Conservation (phyloP, 2,797 vertebrate genomes). For the Gobionotothen gibberifrons region DNA sequence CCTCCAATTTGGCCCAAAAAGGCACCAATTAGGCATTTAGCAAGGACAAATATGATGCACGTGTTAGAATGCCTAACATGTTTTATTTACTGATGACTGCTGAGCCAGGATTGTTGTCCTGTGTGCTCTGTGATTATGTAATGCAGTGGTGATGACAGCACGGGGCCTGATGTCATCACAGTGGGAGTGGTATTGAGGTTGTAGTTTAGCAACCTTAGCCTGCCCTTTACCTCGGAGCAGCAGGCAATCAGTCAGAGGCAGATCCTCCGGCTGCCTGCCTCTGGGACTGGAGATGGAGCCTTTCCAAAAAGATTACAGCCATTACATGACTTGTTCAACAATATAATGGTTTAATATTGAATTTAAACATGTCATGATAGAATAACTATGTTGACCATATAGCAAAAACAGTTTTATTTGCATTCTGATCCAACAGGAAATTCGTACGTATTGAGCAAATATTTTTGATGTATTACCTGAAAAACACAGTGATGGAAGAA, state of each 20-base stretch:
- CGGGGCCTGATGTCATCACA: slow-evolving; percentile 31
- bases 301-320: slow-evolving; percentile 6
- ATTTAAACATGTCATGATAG: background rate
- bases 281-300: background rate
- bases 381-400: background rate
- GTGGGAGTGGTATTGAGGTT: slow-evolving; percentile 18
- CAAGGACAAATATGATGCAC: background rate
- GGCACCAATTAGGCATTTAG: slow-evolving; percentile 16
- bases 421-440: background rate
- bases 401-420: background rate
- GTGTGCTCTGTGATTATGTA: slow-evolving; percentile 40
- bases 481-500: background rate
- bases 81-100: background rate
- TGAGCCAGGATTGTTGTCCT: slow-evolving; percentile 3
- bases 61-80: background rate
- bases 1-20: slow-evolving; percentile 41
- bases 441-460: background rate
- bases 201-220: slow-evolving; percentile 27
- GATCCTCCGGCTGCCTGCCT: background rate
- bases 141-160: slow-evolving; percentile 12
- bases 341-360: background rate
- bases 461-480: background rate
- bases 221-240: slow-evolving; percentile 36
- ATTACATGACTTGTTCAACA: background rate
- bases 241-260: slow-evolving; percentile 13